Evolutionary conservation across 1,140 invertebrate species (phyloP).

Genomic region (Drosophila tsacasi): DNA sequence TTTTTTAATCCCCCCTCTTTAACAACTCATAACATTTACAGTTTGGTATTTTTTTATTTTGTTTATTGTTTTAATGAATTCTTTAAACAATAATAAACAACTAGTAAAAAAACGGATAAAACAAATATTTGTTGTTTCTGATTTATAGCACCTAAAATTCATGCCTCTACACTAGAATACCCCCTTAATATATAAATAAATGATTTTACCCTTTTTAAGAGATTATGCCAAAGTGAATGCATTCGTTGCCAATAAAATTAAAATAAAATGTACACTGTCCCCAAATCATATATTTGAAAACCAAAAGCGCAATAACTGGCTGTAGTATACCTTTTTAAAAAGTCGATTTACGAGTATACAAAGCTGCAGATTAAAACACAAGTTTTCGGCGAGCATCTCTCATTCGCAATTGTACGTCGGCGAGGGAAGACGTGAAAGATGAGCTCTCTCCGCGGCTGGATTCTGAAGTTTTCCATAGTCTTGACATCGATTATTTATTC

Average conservation of each 20-base stretch:
- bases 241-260: background rate
- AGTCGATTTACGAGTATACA: background rate
- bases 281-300: background rate
- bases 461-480: slow-evolving; percentile 3
- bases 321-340: no score
- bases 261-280: background rate
- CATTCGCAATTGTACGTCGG: slow-evolving; percentile 17
- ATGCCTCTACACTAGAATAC: no score
- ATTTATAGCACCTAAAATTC: no score
- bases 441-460: slow-evolving; percentile 1
- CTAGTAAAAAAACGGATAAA: no score
- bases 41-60: no score
- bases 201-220: background rate
- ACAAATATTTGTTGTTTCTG: no score
- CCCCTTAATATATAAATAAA: background rate
- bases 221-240: background rate
- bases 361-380: background rate
- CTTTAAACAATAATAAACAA: no score
- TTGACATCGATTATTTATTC: background rate
- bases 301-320: background rate
- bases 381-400: slow-evolving; percentile 10
- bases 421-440: slow-evolving; percentile 23
- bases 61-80: no score
- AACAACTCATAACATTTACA: no score
- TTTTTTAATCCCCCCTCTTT: no score